Conservation (phyloP, 2,797 vertebrate genomes). For the Sternotherus odoratus region DNA sequence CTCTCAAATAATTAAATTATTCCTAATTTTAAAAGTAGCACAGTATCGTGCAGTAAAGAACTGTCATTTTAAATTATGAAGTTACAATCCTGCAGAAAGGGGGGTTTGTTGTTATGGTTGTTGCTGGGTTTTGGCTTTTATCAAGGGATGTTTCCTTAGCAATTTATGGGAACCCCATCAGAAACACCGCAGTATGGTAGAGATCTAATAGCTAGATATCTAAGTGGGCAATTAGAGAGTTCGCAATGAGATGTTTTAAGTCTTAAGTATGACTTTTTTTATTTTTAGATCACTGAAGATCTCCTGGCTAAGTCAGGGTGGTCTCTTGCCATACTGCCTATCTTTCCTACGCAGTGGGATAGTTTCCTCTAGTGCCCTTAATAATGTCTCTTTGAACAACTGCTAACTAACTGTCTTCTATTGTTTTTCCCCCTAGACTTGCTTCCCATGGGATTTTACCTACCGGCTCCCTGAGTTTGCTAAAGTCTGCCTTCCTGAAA, state of each 20-base stretch:
- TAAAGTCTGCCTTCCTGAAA: no score
- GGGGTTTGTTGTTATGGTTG: rapidly evolving
- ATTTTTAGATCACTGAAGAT: no score
- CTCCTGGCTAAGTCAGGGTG: no score
- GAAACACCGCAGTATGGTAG: neutral
- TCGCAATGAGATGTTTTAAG: neutral
- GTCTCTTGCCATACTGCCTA: no score
- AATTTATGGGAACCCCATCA: neutral
- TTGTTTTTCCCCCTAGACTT: no score
- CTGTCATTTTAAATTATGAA: neutral
- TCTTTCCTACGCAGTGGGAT: no score
- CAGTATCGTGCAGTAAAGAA: neutral
- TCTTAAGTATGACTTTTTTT: neutral
- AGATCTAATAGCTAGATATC: neutral
- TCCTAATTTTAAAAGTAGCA: neutral
- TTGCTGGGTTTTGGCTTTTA: rapidly evolving
- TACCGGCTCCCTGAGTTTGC: no score
- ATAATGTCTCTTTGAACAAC: no score
- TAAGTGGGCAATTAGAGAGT: neutral
- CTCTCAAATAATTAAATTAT: neutral
- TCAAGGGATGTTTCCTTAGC: rapidly evolving
- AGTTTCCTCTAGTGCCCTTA: no score
- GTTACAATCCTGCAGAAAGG: neutral
- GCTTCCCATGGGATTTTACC: no score
- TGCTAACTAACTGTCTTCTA: no score